Evolutionary conservation across 1,140 invertebrate species (phyloP).

Genomic region (Tetranychus urticae): DNA sequence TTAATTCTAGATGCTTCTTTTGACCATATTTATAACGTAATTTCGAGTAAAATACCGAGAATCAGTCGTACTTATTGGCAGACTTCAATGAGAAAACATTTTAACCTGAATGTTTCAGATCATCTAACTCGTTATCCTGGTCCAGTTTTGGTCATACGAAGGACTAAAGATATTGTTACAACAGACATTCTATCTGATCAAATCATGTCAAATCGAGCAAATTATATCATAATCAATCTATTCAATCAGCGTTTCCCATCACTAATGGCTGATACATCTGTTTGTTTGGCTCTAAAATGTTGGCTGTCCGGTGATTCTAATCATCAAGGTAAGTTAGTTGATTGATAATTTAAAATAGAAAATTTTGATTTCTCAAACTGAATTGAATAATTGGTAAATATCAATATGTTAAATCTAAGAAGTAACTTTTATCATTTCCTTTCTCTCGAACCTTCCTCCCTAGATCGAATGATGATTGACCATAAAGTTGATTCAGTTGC

Average conservation of each 20-base stretch:
- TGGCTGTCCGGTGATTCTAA: too few relatives aligned
- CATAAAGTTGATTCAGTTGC: background rate
- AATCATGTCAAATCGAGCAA: slow-evolving; percentile 64
- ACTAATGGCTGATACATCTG: slow-evolving; percentile 27
- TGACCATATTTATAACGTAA: slow-evolving; percentile 74
- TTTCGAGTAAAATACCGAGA: slow-evolving; percentile 52
- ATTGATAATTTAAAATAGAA: too few relatives aligned
- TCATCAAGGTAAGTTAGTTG: too few relatives aligned
- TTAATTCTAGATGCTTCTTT: slow-evolving; percentile 73
- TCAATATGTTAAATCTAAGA: background rate
- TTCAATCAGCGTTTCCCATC: slow-evolving; percentile 31
- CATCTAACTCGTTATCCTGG: slow-evolving; percentile 44
- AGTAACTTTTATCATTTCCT: background rate
- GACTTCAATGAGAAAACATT: slow-evolving; percentile 48
- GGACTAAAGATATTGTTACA: slow-evolving; percentile 76
- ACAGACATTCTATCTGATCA: slow-evolving; percentile 29
- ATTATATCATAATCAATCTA: slow-evolving; percentile 47
- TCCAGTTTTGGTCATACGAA: slow-evolving; percentile 54
- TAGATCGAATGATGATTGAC: background rate
- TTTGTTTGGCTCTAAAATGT: too few relatives aligned
- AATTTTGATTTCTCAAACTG: too few relatives aligned
- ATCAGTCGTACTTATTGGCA: slow-evolving; percentile 14
- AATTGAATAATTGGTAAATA: background rate
- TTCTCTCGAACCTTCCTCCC: background rate
- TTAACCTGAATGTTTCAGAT: slow-evolving; percentile 54